These are phyloP conservation scores for Euplagia quadripunctaria DNA, from an alignment of 2,888 invertebrate genomes.

Conservation along the genomic window DNA sequence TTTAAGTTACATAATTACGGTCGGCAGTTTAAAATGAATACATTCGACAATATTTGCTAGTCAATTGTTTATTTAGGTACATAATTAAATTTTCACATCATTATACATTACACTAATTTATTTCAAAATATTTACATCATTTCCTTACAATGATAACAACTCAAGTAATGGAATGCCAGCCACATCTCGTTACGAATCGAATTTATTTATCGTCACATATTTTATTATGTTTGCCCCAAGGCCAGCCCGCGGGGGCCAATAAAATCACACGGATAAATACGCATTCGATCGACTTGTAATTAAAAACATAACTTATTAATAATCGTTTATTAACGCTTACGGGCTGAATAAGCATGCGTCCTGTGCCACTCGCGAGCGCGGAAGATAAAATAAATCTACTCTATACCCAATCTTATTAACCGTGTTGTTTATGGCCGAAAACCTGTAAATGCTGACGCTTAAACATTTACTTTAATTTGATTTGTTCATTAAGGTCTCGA, in stretches of 20 bases:
- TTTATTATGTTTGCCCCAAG: slow-evolving; percentile 76
- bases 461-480: slow-evolving; percentile 47
- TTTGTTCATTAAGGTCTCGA: slow-evolving; percentile 31
- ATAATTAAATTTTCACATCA: slow-evolving; percentile 11
- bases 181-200: slow-evolving; percentile 84
- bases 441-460: slow-evolving; percentile 25
- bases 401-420: slow-evolving; percentile 44
- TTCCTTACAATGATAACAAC: slow-evolving; percentile 62
- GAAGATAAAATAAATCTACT: slow-evolving; percentile 43
- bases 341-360: slow-evolving; percentile 70
- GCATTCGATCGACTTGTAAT: slow-evolving; percentile 80
- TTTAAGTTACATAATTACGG: background rate
- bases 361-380: slow-evolving; percentile 18
- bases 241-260: slow-evolving; percentile 82
- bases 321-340: slow-evolving; percentile 84
- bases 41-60: background rate
- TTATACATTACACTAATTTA: slow-evolving; percentile 35
- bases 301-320: slow-evolving; percentile 87
- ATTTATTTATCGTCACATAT: slow-evolving; percentile 83
- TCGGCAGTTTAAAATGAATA: background rate
- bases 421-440: slow-evolving; percentile 45
- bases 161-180: slow-evolving; percentile 70
- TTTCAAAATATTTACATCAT: slow-evolving; percentile 61
- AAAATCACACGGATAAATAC: slow-evolving; percentile 87
- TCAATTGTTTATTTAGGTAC: background rate